phyloP scores from a whole-genome alignment of 1,140 invertebrate species.

The Zaprionus tsacasi region DNA sequence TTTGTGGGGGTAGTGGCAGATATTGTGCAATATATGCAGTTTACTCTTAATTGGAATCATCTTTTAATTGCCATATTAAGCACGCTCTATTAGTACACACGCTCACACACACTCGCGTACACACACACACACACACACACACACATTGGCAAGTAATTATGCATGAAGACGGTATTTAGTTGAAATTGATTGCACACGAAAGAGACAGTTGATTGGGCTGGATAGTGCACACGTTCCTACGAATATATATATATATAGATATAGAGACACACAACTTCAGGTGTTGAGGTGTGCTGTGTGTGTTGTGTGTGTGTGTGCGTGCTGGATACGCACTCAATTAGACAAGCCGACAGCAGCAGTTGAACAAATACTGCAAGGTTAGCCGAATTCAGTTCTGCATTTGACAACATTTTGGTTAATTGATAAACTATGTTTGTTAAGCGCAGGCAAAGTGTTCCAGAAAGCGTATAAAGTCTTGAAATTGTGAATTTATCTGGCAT shows the following conservation, averaged over 20 bases:
- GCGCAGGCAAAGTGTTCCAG: background rate
- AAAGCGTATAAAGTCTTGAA: background rate
- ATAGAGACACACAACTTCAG: conserved; percentile 38
- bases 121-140: conserved; percentile 14
- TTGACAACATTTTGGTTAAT: conserved; percentile 51
- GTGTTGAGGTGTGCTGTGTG: conserved; percentile 58
- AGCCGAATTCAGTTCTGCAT: conserved; percentile 48
- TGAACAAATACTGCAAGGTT: conserved; percentile 50
- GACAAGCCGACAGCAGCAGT: conserved; percentile 37
- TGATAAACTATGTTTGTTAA: conserved; percentile 35
- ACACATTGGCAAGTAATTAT: conserved; percentile 62
- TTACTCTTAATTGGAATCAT: conserved; percentile 72
- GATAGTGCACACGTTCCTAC: conserved; percentile 21
- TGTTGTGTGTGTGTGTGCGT: conserved; percentile 28
- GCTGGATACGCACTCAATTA: conserved; percentile 58
- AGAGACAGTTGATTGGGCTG: conserved; percentile 49
- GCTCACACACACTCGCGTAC: background rate
- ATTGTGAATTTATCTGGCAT: background rate
- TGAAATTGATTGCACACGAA: conserved; percentile 71
- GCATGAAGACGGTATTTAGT: conserved; percentile 72
- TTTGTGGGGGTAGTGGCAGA: conserved; percentile 37
- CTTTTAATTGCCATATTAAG: conserved; percentile 78
- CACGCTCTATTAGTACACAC: conserved; percentile 54
- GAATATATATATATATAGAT: conserved; percentile 5
- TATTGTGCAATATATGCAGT: conserved; percentile 58